Base-by-base conservation (phyloP, 2,888 invertebrate species). In the Orthosia gothica region DNA sequence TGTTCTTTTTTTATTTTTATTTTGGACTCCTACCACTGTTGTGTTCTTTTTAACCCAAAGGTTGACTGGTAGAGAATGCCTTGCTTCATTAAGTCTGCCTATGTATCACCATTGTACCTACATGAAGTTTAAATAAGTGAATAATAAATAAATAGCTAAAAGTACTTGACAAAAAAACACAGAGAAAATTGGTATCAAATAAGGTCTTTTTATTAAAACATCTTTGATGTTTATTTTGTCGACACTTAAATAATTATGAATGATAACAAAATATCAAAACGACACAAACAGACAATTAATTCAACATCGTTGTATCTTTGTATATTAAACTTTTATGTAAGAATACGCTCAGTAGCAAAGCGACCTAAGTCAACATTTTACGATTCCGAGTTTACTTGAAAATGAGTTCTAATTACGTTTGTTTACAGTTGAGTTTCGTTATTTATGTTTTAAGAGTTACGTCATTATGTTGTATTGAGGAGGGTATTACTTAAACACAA, bases 231-330 rank as follows among this genome's bases (percentile, higher is more conserved):
- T 11, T 40, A 54, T 20, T 57, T 16, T 20, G 40, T 47, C 9
- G 15, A 61, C 20, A 78, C 55, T 70, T 66, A 64, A 78, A 62
- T 64, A 74, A 82, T 79, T 54, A 79, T 65, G 49, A 82, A 78
- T 78, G 50, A 45, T 45, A 65, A 76, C 50, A 66, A 47, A 74
- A 65, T 70, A 78, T 68, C 72, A 71, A 61, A 68, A 71, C 67
- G 20, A 59, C 47, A 13, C 55, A 63, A 73, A 74, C 32, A 70
- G 74, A 70, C 23, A 74, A 82, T 70, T 71, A 62, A 65, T 62
- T 71, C 40, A 58, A 82, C 70, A 62, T 68, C 26, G 58, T n/a
- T 49, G 70, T 82, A 65, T 79, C 67, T 79, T 70, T 49, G 61
- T 67, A 68, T 45, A 47, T 82, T 49, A 57, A 62, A 32, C 52